These are phyloP conservation scores for Brachyptera putata DNA, from an alignment of 2,888 invertebrate genomes.

Conservation along the genomic window DNA sequence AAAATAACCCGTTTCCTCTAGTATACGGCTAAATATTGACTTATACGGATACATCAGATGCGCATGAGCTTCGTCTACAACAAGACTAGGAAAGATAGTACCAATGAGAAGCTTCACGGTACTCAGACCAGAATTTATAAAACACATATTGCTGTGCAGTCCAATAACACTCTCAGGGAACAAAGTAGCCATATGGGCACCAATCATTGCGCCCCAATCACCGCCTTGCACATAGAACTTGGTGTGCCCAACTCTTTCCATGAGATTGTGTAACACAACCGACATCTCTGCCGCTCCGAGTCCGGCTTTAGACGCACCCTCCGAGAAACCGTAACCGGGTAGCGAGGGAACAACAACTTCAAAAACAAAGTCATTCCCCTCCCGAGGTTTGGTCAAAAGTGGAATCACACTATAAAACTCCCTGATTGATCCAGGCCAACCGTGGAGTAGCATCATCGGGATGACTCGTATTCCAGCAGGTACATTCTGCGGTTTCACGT, in stretches of 20 bases:
- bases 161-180: constrained; percentile 56
- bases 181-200: constrained; percentile 56
- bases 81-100: constrained; percentile 38
- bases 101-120: constrained; percentile 36
- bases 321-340: constrained; percentile 67
- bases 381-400: constrained; percentile 51
- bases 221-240: constrained; percentile 71
- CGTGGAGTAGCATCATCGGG: constrained; percentile 71
- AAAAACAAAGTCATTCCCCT: constrained; percentile 57
- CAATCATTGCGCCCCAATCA: constrained; percentile 74
- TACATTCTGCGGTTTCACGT: constrained; percentile 18
- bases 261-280: constrained; percentile 60
- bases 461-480: constrained; percentile 42
- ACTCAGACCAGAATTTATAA: constrained; percentile 39
- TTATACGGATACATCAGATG: constrained; percentile 38
- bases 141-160: constrained; percentile 62
- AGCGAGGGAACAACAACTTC: constrained; percentile 65
- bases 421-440: constrained; percentile 80
- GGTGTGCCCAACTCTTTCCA: constrained; percentile 63
- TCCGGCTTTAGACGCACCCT: constrained; percentile 41
- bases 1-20: constrained; percentile 48
- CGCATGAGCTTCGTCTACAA: constrained; percentile 37
- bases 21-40: constrained; percentile 36
- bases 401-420: constrained; percentile 77
- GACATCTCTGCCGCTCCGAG: constrained; percentile 47